phyloP scores from a whole-genome alignment of 1,140 invertebrate genomes.

The Solen grandis region DNA sequence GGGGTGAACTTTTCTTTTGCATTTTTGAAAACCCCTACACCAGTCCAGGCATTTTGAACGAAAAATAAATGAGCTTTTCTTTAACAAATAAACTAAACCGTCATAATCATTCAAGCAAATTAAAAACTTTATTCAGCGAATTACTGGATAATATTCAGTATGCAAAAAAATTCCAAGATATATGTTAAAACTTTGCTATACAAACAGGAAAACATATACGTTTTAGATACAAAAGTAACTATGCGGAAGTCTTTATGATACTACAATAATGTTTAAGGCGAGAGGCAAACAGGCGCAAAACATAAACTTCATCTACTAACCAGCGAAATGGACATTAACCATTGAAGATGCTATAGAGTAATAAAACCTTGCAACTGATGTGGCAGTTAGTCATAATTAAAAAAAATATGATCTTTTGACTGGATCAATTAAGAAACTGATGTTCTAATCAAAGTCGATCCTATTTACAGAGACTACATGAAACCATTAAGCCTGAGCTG shows the following conservation, averaged over 20 bases:
- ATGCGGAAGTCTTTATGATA: no score
- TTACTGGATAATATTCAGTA: no score
- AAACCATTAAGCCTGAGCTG: conserved; percentile 49
- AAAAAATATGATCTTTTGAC: neutral
- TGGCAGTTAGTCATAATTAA: neutral
- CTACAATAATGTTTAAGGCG: no score
- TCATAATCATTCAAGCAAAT: no score
- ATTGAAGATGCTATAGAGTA: neutral
- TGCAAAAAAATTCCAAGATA: no score
- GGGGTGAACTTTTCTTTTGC: neutral
- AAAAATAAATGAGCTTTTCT: no score
- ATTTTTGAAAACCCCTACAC: neutral
- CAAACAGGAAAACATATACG: no score
- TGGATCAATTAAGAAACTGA: neutral
- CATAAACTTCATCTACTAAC: neutral
- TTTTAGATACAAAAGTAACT: no score
- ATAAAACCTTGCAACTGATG: neutral
- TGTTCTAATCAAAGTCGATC: neutral
- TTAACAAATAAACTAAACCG: no score
- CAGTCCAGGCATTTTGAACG: neutral
- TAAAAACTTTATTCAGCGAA: no score
- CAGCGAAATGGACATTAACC: neutral
- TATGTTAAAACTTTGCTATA: no score
- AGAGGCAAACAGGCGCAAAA: neutral
- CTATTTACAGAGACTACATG: conserved; percentile 45